Base-by-base conservation (phyloP, 2,797 vertebrate genomes). In the Lepilemur ruficaudatus region DNA sequence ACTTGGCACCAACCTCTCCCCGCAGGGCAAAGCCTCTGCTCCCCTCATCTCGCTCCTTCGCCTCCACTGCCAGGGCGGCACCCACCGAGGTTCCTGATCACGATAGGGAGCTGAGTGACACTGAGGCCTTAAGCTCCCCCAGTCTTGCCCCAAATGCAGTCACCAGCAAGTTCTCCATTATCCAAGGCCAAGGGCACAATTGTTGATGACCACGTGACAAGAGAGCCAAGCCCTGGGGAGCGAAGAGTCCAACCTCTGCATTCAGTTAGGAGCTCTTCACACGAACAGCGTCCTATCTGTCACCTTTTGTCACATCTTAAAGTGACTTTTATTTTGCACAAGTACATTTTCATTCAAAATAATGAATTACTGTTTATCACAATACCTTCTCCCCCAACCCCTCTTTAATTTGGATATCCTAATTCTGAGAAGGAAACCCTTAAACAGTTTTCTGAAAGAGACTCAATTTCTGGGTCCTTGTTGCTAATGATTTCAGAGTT, bases 1-100 rank as follows among this genome's bases (percentile, higher is more conserved):
- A 17, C 46, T 48, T 43, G 11, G 72, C 50, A 5, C 69, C 67
- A 5, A 0, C 70, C 65, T 69, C 30, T 65, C 20, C 78, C 43
- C 2, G 15, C n/a, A 5, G 86, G 80, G 52, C 86, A 2, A 94
- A 65, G 76, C 63, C 82, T 38, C 38, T 28, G 82, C 48, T 78
- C 59, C 79, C 50, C 7, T 8, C 76, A 55, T 46, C 89, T 48
- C 65, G 23, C 52, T 59, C 91, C 50, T 80, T 67, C 82, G 94
- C 94, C 93, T 97, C 75, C 96, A 97, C 97, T 96, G 95, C 97
- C 98, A 92, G 93, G 82, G 86, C 1, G 0, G 82, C 41, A 69
- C 83, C 85, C 48, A 4, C 89, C 18, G 35, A 89, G 89, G n/a
- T 48, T 92, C 82, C 86, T 67, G 63, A 46, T 75, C 48, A 69